phyloP scores from a whole-genome alignment of 2,888 invertebrate genomes.

The Augochlorella aurata region DNA sequence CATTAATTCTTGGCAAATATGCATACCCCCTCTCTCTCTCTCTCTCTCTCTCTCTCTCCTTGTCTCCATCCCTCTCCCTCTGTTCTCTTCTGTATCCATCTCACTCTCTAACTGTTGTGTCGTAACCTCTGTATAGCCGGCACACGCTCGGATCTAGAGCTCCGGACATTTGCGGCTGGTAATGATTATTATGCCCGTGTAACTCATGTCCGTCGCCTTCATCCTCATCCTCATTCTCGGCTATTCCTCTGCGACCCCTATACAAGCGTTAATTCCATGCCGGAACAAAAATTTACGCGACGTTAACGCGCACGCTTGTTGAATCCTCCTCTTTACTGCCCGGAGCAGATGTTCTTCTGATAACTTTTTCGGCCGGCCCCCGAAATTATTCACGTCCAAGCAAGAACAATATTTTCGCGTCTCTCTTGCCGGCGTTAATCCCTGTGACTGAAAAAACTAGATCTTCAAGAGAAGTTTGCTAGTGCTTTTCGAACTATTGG shows the following conservation, averaged over 20 bases:
- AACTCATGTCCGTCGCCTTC: conserved; percentile 66
- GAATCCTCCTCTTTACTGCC: neutral
- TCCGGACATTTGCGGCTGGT: conserved; percentile 66
- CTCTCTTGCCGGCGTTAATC: too few species aligned
- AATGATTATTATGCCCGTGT: conserved; percentile 69
- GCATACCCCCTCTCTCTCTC: conserved; percentile 33
- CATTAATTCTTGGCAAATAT: conserved; percentile 71
- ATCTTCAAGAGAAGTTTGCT: too few species aligned
- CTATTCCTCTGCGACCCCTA: conserved; percentile 50
- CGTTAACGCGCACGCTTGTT: neutral
- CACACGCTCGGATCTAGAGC: conserved; percentile 52
- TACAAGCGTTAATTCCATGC: conserved; percentile 49
- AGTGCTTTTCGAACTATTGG: too few species aligned
- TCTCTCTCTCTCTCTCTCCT: neutral
- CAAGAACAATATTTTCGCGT: neutral
- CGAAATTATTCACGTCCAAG: neutral
- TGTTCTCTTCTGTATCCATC: neutral
- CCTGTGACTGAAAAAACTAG: too few species aligned
- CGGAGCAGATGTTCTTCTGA: conserved; percentile 16
- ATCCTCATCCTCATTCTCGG: conserved; percentile 59
- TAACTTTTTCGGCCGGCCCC: neutral
- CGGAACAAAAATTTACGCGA: conserved; percentile 18
- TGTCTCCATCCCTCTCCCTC: neutral
- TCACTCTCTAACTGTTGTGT: conserved; percentile 43
- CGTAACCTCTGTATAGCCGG: conserved; percentile 57